Percentiles rank a stretch among this genome's conserved stretches.
Evolutionary conservation across 1,140 invertebrate species (phyloP).

Genomic region (Gryon sp.): DNA sequence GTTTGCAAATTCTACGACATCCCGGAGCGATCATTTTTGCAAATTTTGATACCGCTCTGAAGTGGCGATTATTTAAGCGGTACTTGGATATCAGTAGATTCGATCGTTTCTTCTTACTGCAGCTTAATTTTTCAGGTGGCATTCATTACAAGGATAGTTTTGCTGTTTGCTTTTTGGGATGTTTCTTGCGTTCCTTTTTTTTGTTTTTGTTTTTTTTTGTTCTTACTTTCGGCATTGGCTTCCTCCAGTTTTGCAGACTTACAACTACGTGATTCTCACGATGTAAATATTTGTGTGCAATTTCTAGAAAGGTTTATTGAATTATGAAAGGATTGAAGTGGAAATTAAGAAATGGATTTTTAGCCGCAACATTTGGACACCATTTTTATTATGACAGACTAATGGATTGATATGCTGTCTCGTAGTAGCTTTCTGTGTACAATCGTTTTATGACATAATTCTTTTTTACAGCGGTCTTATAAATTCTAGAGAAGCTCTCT

Average conservation of each 20-base stretch:
- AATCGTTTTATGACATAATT: conserved; percentile 3
- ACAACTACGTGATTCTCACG: conserved; percentile 17
- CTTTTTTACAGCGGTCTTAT: background rate
- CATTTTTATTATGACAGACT: conserved; percentile 13
- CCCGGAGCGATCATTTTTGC: conserved; percentile 10
- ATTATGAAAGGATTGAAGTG: conserved; percentile 12
- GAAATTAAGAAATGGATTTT: conserved; percentile 30
- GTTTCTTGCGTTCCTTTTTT: too few relatives aligned
- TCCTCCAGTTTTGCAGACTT: conserved; percentile 1
- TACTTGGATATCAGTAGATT: conserved; percentile 16
- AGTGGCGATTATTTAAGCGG: conserved; percentile 8
- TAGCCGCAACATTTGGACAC: background rate
- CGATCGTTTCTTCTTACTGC: background rate
- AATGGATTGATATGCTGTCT: background rate
- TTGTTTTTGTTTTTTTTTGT: background rate
- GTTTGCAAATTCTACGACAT: conserved; percentile 1
- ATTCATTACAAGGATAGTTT: conserved; percentile 16
- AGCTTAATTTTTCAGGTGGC: conserved; percentile 9
- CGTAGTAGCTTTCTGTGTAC: background rate
- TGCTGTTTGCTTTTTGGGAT: conserved; percentile 1
- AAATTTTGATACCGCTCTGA: conserved; percentile 28
- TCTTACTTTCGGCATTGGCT: conserved; percentile 1
- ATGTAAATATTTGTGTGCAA: conserved; percentile 8
- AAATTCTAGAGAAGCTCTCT: too few relatives aligned
- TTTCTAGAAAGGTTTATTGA: conserved; percentile 10